A percentile compares a stretch with the other conserved stretches of the same genome.
Conservation (phyloP, 2,888 invertebrate genomes). For the Proisotoma minuta region DNA sequence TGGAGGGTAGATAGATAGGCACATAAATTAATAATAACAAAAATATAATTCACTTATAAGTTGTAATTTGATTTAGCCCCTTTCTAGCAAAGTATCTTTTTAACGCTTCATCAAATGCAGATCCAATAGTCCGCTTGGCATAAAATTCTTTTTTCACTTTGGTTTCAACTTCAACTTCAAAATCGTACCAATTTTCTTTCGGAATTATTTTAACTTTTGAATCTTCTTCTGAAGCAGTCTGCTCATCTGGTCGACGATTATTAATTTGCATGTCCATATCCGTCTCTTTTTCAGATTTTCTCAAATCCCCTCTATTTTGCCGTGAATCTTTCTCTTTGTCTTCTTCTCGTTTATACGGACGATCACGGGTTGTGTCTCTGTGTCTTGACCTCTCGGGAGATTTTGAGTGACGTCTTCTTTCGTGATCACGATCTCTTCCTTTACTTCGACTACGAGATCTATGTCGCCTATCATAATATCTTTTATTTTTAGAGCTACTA, state of each 20-base stretch:
- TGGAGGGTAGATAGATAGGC: no score
- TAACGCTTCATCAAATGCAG: conserved; percentile 68
- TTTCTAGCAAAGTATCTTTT: conserved; percentile 50
- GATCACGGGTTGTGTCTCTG: not conserved
- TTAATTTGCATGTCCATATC: conserved; percentile 2
- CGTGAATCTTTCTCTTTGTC: not conserved
- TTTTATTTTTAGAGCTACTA: not conserved
- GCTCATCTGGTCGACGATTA: not conserved
- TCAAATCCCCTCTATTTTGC: conserved; percentile 9
- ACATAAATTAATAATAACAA: not conserved
- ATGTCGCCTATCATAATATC: conserved; percentile 5
- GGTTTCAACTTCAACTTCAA: conserved; percentile 17
- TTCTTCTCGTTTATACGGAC: not conserved
- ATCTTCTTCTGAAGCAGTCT: not conserved
- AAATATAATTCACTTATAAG: not conserved
- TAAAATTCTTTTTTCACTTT: conserved; percentile 57
- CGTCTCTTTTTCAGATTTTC: conserved; percentile 9
- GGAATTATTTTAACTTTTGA: conserved; percentile 22
- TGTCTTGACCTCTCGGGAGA: not conserved
- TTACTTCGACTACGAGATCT: conserved; percentile 16
- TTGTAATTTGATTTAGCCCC: not conserved
- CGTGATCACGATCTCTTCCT: conserved; percentile 5
- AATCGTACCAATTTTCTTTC: conserved; percentile 13
- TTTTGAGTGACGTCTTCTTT: not conserved
- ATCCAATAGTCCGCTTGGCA: conserved; percentile 78